These are phyloP conservation scores for Eudyptes chrysolophus DNA, from an alignment of 2,113 vertebrate species.

Conservation along the genomic window DNA sequence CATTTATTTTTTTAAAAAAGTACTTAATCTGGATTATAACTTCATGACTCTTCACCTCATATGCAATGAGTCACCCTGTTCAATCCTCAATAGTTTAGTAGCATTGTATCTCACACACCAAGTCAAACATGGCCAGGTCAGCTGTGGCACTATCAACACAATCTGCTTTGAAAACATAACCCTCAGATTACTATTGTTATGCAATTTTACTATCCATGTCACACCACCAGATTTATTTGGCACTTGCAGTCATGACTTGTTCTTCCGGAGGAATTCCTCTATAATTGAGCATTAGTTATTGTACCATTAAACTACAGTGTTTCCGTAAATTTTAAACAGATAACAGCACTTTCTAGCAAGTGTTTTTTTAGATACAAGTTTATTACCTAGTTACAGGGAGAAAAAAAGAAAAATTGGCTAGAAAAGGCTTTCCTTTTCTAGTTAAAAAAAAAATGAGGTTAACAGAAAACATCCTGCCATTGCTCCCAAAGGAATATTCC, in stretches of 20 bases:
- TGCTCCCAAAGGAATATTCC: conserved; percentile 46
- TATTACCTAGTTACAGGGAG: conserved; percentile 61
- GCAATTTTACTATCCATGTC: conserved; percentile 74
- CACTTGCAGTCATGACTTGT: conserved; percentile 67
- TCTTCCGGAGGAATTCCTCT: conserved; percentile 74
- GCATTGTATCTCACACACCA: neutral
- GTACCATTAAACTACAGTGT: conserved; percentile 65
- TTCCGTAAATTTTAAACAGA: conserved; percentile 76
- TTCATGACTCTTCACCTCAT: neutral
- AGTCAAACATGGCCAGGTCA: neutral
- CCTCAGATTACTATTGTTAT: conserved; percentile 71
- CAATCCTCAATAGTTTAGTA: neutral
- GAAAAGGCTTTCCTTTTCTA: conserved; percentile 65
- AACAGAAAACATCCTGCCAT: conserved; percentile 73
- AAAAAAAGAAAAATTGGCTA: conserved; percentile 52
- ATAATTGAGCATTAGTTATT: conserved; percentile 73
- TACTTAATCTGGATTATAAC: neutral
- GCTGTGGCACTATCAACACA: neutral
- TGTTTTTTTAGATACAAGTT: conserved; percentile 72
- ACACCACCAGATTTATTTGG: conserved; percentile 72
- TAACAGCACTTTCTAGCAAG: conserved; percentile 76
- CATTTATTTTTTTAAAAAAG: neutral
- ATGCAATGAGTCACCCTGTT: neutral
- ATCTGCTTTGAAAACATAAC: conserved; percentile 48
- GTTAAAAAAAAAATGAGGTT: conserved; percentile 45